Conservation (phyloP, 53 echinoderm and acorn worm species). For the Pentamera pediparva region DNA sequence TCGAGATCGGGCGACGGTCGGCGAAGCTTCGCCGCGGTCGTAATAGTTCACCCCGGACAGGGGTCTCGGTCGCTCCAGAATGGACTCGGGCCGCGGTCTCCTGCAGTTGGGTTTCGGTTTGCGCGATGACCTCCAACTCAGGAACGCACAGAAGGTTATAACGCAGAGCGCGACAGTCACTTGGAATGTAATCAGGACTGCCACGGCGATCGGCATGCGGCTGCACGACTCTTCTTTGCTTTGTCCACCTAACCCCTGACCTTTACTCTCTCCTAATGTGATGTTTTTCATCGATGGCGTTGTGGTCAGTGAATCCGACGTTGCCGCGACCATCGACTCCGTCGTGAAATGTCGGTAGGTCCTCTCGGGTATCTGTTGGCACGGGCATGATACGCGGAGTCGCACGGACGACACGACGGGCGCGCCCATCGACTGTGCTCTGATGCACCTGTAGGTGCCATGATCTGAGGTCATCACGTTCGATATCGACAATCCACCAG, state of each 20-base stretch:
- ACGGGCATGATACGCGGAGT: slow-evolving; percentile 50
- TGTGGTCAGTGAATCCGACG: background rate
- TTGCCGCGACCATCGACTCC: background rate
- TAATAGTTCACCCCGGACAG: slow-evolving; percentile 29
- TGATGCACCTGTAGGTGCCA: slow-evolving; percentile 52
- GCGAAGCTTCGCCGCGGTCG: slow-evolving; percentile 12
- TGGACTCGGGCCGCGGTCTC: background rate
- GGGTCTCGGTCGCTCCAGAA: slow-evolving; percentile 3
- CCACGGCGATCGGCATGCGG: slow-evolving; percentile 69
- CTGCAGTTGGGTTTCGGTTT: background rate
- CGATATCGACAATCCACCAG: slow-evolving; percentile 33
- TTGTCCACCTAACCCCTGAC: background rate
- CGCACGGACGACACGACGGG: slow-evolving; percentile 38
- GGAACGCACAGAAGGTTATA: slow-evolving; percentile 55
- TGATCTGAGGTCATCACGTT: slow-evolving; percentile 16
- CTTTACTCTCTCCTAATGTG: too few relatives aligned
- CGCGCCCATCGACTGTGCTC: background rate
- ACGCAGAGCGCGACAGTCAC: slow-evolving; percentile 70
- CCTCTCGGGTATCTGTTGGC: slow-evolving; percentile 15
- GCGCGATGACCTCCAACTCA: slow-evolving; percentile 9
- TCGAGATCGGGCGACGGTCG: too few relatives aligned
- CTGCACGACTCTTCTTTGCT: slow-evolving; percentile 26
- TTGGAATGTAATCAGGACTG: slow-evolving; percentile 81
- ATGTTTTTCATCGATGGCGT: background rate
- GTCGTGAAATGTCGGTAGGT: background rate